Base-by-base conservation (phyloP, 1,140 invertebrate genomes). In the Polypedilum pembai region DNA sequence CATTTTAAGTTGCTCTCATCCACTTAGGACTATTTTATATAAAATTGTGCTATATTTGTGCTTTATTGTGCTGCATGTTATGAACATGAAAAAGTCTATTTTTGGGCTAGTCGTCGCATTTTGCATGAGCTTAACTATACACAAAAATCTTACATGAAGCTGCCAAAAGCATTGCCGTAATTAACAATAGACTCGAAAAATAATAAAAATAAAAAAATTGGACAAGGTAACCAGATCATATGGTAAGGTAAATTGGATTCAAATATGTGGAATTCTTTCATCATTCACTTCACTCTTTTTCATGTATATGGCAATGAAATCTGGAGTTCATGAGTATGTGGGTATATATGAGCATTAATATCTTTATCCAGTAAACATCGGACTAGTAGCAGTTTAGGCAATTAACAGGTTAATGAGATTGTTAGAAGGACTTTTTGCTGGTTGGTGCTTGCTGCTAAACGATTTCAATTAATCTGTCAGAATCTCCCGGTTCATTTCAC, bases 181-280 rank as follows among this genome's bases (percentile, higher is more conserved):
- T 56, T 56, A 56, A 56, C 45, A 56, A 56, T 56, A 33, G 24
- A 33, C 1, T 33, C 24, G 45, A 56, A 56, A 45, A 45, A 15
- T 7, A 45, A 45, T 45, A 45, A 45, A 3, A 33, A 33, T 3
- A 33, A 3, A 33, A 45, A 45, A 15, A 56, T 56, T 56, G 45
- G 45, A 56, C 45, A 56, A 56, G 45, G 45, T 56, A 56, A 56
- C 45, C 45, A 56, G 45, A 56, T 56, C 45, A 56, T 56, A 56
- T 56, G 45, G 45, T 56, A 56, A 15, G 10, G 45, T 56, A 56
- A 56, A 56, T 56, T n/a, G n/a, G 10, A 15, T n/a, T 56, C 45
- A 56, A 15, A 56, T 56, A n/a, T 56, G 45, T 56, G 45, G 45
- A 56, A 56, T 56, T 12, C 15, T 56, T 56, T 56, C 45, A 15